Evolutionary conservation across 2,113 vertebrate genomes (phyloP), one percentile per base, ranked within the genome.

Genomic region (Scatophagus argus): DNA sequence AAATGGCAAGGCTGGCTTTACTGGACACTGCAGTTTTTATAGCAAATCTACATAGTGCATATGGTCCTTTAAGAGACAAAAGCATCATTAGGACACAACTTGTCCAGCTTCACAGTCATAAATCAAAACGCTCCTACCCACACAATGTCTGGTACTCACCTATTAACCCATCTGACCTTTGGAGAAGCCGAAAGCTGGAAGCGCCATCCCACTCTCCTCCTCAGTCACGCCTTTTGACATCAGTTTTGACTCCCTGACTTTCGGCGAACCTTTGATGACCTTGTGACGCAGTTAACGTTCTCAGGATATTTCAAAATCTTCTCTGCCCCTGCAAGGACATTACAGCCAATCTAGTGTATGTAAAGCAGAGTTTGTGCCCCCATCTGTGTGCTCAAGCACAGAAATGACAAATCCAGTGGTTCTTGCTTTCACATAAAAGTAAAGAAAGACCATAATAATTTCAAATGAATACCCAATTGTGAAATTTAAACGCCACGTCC

Each of bases 161-260:
- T 55, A 65, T 87, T 83, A 77, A 87, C 68, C 73, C 16, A 43
- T n/a, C 7, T 36, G 70, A 79, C 64, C 77, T 58, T 27, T 4
- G 63, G 61, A 25, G 52, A 38, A 43, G 65, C 72, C 41, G 16
- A 21, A 61, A 46, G 74, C 56, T 17, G 39, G 16, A 74, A 34
- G 13, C 56, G 4, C 43, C 59, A 0, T 39, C 77, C 69, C 77
- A 58, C 73, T 65, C 56, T 79, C 46, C 58, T 43, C 51, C 36
- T 34, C 36, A 27, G 14, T 68, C 69, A 52, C 13, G 16, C 55
- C 59, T 70, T 61, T 29, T 69, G 58, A 43, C 69, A 58, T 68
- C 58, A 63, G 47, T 61, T 56, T 72, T 8, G 1, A 43, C 56
- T 72, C 32, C 61, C 44, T 11, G 70, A 54, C 70, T 55, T 27